These are phyloP conservation scores for Phocoena sinus DNA, from an alignment of 2,113 vertebrate species.

Conservation along the genomic window DNA sequence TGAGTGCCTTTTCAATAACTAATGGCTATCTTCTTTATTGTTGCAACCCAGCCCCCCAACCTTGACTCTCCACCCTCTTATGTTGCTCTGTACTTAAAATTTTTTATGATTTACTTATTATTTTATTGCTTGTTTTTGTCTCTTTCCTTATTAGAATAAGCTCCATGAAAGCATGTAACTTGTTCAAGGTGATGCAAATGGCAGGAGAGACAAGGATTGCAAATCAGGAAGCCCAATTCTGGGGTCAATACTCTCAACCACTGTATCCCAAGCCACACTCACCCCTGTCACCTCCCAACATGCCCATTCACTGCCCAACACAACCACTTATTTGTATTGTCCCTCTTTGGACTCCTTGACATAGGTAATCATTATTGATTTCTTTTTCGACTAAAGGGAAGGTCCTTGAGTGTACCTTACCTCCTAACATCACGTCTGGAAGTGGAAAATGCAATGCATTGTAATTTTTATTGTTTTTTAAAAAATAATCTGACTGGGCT, in stretches of 20 bases:
- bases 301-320: no score
- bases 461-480: not conserved
- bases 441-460: not conserved
- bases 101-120: not conserved
- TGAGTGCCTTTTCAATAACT: not conserved
- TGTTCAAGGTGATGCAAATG: not conserved
- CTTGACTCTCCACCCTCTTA: not conserved
- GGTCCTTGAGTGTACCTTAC: not conserved
- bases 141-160: not conserved
- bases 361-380: not conserved
- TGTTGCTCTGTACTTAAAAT: not conserved
- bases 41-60: not conserved
- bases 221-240: not conserved
- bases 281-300: fast-evolving
- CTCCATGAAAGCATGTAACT: not conserved
- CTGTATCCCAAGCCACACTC: not conserved
- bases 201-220: not conserved
- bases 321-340: not conserved
- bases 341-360: not conserved
- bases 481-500: not conserved
- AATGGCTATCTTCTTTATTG: not conserved
- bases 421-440: not conserved
- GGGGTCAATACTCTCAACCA: fast-evolving
- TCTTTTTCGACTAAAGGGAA: not conserved
- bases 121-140: not conserved